These are phyloP conservation scores for Mixornis gularis DNA, from an alignment of 2,113 vertebrate genomes.

Conservation along the genomic window DNA sequence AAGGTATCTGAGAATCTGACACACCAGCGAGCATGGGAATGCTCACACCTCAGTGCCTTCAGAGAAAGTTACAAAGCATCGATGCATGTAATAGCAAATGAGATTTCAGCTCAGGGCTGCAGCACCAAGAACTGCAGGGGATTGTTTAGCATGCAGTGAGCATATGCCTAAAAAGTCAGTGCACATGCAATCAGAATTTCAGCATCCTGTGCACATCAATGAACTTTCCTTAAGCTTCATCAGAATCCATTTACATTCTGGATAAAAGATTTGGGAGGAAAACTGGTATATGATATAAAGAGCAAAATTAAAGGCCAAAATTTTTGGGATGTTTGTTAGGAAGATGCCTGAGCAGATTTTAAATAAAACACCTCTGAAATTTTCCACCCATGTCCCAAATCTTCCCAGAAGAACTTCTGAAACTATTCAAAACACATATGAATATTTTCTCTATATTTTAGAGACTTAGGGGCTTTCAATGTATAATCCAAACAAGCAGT, in stretches of 20 bases:
- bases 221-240: neutral
- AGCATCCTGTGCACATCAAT: neutral
- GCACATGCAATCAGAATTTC: neutral
- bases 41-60: neutral
- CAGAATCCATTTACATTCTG: neutral
- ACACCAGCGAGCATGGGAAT: neutral
- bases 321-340: neutral
- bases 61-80: neutral
- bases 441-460: neutral
- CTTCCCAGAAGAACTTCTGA: neutral
- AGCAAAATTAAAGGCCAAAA: neutral
- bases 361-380: neutral
- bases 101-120: neutral
- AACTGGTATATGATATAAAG: neutral
- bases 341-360: neutral
- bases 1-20: neutral
- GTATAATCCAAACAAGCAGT: constrained; percentile 8
- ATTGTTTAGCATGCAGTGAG: neutral
- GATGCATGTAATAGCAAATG: neutral
- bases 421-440: neutral
- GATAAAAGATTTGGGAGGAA: neutral
- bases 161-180: neutral
- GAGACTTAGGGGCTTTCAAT: neutral
- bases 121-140: neutral
- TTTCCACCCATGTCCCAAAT: neutral